Conservation (phyloP, 2,113 vertebrate genomes). For the Balaeniceps rex region DNA sequence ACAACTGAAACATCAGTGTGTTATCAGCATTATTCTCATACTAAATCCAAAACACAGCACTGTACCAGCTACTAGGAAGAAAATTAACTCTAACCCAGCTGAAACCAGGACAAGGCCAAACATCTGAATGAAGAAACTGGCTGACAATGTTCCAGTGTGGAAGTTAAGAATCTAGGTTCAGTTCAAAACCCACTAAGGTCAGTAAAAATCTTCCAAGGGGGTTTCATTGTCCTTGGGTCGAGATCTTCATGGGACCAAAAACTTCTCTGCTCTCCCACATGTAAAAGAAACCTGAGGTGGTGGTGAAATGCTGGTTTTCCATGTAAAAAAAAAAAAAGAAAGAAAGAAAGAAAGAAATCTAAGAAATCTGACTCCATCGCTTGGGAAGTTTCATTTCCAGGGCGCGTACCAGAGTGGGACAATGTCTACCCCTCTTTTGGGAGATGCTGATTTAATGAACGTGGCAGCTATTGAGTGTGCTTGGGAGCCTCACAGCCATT, state of each 20-base stretch:
- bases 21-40: too few species aligned
- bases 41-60: too few species aligned
- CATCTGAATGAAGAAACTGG: background rate
- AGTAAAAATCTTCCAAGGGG: background rate
- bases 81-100: too few species aligned
- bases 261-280: background rate
- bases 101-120: background rate
- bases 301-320: background rate
- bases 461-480: conserved; percentile 47
- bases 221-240: background rate
- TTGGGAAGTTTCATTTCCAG: conserved; percentile 29
- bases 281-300: background rate
- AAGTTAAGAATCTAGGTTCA: background rate
- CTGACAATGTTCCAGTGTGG: background rate
- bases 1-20: too few species aligned
- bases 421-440: background rate
- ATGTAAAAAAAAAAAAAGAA: background rate
- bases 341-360: background rate
- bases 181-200: background rate
- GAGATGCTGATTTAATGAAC: conserved; percentile 30
- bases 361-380: background rate
- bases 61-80: too few species aligned
- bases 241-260: background rate
- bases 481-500: conserved; percentile 42
- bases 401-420: background rate